Evolutionary conservation across 2,113 vertebrate species (phyloP).

Genomic region (Catharus minimus): DNA sequence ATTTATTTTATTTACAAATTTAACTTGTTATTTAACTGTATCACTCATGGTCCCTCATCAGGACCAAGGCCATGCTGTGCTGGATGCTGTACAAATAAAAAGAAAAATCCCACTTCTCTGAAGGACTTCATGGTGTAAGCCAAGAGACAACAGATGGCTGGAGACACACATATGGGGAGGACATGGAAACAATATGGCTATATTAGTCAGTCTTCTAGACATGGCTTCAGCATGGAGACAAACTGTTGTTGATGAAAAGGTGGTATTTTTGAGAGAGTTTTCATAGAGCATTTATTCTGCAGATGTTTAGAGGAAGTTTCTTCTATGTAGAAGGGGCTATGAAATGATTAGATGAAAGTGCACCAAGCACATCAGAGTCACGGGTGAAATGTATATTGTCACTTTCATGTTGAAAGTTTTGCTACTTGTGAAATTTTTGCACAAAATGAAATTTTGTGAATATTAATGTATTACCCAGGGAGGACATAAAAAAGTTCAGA

Average conservation of each 20-base stretch:
- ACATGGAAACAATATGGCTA: constrained; percentile 44
- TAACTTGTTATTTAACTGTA: not conserved
- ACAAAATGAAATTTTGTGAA: not conserved
- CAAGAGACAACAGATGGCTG: constrained; percentile 59
- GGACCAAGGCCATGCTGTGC: not conserved
- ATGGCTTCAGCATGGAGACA: not conserved
- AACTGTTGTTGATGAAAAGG: not conserved
- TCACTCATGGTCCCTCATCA: not conserved
- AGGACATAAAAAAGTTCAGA: not conserved
- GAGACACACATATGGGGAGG: constrained; percentile 46
- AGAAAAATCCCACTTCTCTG: not conserved
- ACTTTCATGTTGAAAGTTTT: not conserved
- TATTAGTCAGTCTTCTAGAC: constrained; percentile 45
- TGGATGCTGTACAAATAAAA: not conserved
- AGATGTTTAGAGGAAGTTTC: not conserved
- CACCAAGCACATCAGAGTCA: not conserved
- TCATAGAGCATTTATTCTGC: not conserved
- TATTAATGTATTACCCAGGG: not conserved
- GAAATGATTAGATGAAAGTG: not conserved
- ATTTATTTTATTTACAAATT: not conserved
- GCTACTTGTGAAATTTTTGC: not conserved
- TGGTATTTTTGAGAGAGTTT: not conserved
- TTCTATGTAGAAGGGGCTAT: not conserved
- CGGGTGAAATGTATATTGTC: not conserved
- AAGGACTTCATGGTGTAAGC: constrained; percentile 26